A percentile compares a stretch with the other conserved stretches of the same genome.
phyloP scores from a whole-genome alignment of 1,140 invertebrate species.

The Octopus bimaculoides region DNA sequence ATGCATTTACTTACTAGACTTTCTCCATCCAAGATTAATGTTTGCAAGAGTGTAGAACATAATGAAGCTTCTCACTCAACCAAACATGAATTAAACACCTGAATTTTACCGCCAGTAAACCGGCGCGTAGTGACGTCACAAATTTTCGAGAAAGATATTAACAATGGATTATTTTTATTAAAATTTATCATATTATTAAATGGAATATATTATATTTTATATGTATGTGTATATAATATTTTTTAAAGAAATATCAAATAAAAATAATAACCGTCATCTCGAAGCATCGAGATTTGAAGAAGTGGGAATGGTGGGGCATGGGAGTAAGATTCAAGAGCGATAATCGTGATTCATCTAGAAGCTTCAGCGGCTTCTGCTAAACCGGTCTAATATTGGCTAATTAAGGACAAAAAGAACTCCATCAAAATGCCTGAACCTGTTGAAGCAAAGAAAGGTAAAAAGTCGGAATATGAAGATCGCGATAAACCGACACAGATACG shows the following conservation, averaged over 20 bases:
- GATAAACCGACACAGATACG: conserved; percentile 93
- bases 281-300: background rate
- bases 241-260: background rate
- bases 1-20: background rate
- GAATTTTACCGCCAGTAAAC: conserved; percentile 1
- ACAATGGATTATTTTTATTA: too few relatives aligned
- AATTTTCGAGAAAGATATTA: background rate
- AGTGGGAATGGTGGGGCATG: too few relatives aligned
- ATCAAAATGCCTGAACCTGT: conserved; percentile 16
- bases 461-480: conserved; percentile 65
- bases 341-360: background rate
- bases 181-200: too few relatives aligned
- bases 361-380: conserved; percentile 2
- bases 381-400: background rate
- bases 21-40: background rate
- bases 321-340: background rate
- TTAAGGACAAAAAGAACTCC: background rate
- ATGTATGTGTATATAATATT: background rate
- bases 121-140: background rate
- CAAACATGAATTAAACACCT: background rate
- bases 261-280: background rate
- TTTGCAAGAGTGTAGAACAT: background rate
- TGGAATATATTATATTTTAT: background rate
- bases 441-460: conserved; percentile 21
- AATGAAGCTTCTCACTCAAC: background rate